phyloP scores from a whole-genome alignment of 2,888 invertebrate genomes.

The Dimorphilus gyrociliatus region DNA sequence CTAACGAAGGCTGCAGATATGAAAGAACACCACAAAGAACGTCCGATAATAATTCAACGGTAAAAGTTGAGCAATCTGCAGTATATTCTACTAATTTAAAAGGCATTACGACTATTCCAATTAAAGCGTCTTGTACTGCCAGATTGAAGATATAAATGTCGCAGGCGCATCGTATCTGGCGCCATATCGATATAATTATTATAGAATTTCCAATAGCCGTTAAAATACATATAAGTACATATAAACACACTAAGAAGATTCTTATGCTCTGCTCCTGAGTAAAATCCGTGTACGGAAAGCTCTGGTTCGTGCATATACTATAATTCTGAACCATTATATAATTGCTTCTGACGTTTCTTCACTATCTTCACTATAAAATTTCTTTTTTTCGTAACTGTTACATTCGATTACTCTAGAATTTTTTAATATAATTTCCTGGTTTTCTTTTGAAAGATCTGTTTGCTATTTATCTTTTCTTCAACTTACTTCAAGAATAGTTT shows the following conservation, averaged over 20 bases:
- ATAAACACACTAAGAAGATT: conserved; percentile 22
- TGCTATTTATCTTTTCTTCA: too few species aligned
- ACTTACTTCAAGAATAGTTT: too few species aligned
- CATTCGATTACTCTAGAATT: too few species aligned
- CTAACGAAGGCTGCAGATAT: conserved; percentile 38
- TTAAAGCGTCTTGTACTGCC: conserved; percentile 37
- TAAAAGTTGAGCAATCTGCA: conserved; percentile 34
- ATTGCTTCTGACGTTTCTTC: too few species aligned
- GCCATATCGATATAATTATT: conserved; percentile 37
- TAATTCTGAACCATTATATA: too few species aligned
- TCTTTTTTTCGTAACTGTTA: too few species aligned
- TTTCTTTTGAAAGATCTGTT: too few species aligned
- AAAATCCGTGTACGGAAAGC: conserved; percentile 24
- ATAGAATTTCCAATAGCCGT: conserved; percentile 36
- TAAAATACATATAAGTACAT: conserved; percentile 29
- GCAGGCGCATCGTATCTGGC: conserved; percentile 39
- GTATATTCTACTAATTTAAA: conserved; percentile 39
- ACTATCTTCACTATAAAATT: too few species aligned
- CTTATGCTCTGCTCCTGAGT: conserved; percentile 29
- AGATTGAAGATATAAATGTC: conserved; percentile 40
- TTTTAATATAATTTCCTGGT: too few species aligned
- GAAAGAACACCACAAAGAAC: conserved; percentile 32
- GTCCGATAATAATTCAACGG: conserved; percentile 33
- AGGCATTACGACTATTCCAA: conserved; percentile 38
- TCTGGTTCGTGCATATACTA: too few species aligned